Percentiles rank a stretch among this genome's conserved stretches.
Evolutionary conservation across 2,113 vertebrate species (phyloP).

Genomic region (Ursus arctos): DNA sequence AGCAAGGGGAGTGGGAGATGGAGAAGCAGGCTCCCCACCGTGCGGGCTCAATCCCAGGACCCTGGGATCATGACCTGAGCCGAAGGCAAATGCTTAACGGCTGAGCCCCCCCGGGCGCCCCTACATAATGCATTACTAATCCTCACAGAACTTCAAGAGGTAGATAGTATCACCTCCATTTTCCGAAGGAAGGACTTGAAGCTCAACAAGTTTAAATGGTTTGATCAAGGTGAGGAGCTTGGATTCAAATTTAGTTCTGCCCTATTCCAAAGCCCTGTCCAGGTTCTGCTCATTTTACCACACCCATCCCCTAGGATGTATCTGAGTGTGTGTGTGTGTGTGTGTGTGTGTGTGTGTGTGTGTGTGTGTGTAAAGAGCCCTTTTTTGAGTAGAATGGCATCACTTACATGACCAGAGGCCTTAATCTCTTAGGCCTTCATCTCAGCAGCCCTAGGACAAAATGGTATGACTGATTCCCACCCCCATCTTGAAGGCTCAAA

Average conservation of each 20-base stretch:
- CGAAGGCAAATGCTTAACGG: too few relatives aligned
- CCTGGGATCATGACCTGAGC: too few relatives aligned
- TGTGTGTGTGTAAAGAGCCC: neutral
- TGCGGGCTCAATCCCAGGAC: too few relatives aligned
- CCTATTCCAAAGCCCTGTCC: neutral
- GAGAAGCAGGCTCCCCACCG: too few relatives aligned
- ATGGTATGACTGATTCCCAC: neutral
- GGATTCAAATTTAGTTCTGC: neutral
- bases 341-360: neutral
- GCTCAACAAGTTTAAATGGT: neutral
- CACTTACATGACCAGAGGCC: neutral
- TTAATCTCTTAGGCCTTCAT: neutral
- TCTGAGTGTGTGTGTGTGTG: neutral
- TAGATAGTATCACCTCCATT: neutral
- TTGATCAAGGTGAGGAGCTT: neutral
- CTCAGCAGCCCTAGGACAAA: neutral
- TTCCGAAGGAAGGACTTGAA: neutral
- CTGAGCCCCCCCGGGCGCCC: too few relatives aligned
- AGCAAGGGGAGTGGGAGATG: too few relatives aligned
- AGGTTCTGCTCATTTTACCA: neutral
- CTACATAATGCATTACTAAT: neutral
- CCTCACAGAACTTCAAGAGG: neutral
- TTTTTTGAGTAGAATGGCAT: neutral
- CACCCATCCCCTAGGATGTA: neutral
- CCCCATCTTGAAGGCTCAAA: neutral